These are phyloP conservation scores for Amphilophus citrinellus DNA, from an alignment of 2,113 vertebrate species.

Conservation along the genomic window DNA sequence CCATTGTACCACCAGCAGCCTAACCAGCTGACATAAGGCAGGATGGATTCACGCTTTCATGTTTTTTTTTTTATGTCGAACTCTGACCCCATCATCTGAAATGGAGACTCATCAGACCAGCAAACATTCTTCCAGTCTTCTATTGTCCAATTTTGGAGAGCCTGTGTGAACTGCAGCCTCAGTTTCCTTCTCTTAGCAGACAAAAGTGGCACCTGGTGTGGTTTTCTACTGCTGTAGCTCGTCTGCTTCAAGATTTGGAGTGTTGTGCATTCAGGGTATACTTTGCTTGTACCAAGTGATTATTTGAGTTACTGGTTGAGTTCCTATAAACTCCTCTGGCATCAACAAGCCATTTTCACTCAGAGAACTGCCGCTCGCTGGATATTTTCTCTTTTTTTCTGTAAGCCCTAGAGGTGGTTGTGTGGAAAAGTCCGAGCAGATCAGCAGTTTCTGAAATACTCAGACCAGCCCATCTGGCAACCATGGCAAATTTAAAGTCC, in stretches of 20 bases:
- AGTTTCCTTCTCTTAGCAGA: not conserved
- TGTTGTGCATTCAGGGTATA: not conserved
- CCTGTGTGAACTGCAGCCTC: not conserved
- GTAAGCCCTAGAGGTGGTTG: too few relatives aligned
- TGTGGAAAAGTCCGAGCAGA: not conserved
- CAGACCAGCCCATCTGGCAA: not conserved
- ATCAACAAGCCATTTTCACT: not conserved
- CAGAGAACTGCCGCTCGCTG: too few relatives aligned
- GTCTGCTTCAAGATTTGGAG: not conserved
- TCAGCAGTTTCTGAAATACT: not conserved
- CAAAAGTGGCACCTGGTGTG: not conserved
- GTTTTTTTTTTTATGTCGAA: not conserved
- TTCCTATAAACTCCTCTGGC: not conserved
- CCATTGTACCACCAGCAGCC: not conserved
- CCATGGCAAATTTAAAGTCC: not conserved
- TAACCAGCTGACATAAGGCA: not conserved
- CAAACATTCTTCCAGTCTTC: not conserved
- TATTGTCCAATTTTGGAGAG: not conserved
- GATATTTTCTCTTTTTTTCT: not conserved
- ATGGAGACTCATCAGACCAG: not conserved
- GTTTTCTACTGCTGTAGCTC: rapidly evolving
- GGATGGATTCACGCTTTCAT: not conserved
- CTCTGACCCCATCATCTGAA: not conserved
- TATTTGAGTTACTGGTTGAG: not conserved
- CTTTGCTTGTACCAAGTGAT: not conserved